phyloP scores from a whole-genome alignment of 2,888 invertebrate species.

The Hipparchia semele region DNA sequence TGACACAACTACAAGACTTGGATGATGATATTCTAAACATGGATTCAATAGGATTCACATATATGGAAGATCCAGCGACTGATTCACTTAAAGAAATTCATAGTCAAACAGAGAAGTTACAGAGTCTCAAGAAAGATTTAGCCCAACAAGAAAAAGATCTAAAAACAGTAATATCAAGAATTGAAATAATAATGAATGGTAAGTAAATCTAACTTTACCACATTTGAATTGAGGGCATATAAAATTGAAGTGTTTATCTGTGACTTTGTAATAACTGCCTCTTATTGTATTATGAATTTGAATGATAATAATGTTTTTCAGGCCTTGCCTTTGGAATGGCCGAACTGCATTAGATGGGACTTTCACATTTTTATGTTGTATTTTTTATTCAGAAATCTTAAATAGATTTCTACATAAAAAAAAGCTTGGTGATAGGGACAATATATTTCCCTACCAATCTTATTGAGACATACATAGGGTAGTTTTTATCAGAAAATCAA shows the following conservation, averaged over 20 bases:
- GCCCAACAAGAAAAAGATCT: constrained; percentile 85
- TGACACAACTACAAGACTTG: constrained; percentile 84
- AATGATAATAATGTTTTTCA: too few relatives aligned
- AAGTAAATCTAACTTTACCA: constrained; percentile 10
- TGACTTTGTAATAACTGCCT: too few relatives aligned
- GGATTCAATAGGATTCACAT: constrained; percentile 85
- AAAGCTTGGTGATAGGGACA: too few relatives aligned
- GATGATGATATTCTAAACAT: constrained; percentile 80
- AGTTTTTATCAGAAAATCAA: background rate
- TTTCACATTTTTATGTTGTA: too few relatives aligned
- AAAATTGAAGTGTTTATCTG: too few relatives aligned
- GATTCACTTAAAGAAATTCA: constrained; percentile 86
- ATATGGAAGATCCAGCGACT: constrained; percentile 83
- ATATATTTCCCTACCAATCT: too few relatives aligned
- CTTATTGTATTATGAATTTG: too few relatives aligned
- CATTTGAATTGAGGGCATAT: too few relatives aligned
- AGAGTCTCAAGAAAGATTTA: constrained; percentile 84
- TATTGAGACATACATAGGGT: background rate
- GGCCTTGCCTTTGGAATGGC: too few relatives aligned
- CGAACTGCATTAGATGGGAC: too few relatives aligned
- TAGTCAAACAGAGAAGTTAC: constrained; percentile 85
- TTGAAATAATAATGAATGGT: constrained; percentile 68
- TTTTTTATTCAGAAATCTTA: too few relatives aligned
- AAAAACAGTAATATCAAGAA: constrained; percentile 68
- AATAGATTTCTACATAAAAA: too few relatives aligned